Conservation (phyloP, 1,140 invertebrate species). For the Trachymyrmex cornetzi region DNA sequence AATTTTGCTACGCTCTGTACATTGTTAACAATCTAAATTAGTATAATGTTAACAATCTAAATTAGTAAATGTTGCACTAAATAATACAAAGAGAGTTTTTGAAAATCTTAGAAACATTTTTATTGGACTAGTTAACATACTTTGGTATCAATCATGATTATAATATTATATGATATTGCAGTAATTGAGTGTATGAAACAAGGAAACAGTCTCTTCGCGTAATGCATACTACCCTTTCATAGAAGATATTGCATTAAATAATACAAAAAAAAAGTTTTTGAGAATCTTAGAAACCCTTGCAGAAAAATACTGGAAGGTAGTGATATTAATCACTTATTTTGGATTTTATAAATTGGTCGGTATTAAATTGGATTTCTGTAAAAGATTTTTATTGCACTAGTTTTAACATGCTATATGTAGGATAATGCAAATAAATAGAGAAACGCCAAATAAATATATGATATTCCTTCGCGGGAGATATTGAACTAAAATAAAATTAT, state of each 20-base stretch:
- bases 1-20: background rate
- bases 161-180: constrained; percentile 32
- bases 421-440: no score
- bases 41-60: background rate
- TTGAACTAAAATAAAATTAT: background rate
- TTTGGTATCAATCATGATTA: constrained; percentile 70
- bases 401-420: no score
- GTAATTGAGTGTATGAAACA: constrained; percentile 8
- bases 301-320: no score
- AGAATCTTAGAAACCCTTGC: no score
- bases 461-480: no score
- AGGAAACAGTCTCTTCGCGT: constrained; percentile 4
- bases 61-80: background rate
- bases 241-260: background rate
- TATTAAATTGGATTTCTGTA: no score
- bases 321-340: no score
- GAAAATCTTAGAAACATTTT: constrained; percentile 69
- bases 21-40: background rate
- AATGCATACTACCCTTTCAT: background rate
- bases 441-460: no score
- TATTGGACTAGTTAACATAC: constrained; percentile 72
- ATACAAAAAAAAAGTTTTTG: no score
- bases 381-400: no score
- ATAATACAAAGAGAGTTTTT: constrained; percentile 21
- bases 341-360: no score